Evolutionary conservation across 1,140 invertebrate species (phyloP).

Genomic region (Conus ventricosus): DNA sequence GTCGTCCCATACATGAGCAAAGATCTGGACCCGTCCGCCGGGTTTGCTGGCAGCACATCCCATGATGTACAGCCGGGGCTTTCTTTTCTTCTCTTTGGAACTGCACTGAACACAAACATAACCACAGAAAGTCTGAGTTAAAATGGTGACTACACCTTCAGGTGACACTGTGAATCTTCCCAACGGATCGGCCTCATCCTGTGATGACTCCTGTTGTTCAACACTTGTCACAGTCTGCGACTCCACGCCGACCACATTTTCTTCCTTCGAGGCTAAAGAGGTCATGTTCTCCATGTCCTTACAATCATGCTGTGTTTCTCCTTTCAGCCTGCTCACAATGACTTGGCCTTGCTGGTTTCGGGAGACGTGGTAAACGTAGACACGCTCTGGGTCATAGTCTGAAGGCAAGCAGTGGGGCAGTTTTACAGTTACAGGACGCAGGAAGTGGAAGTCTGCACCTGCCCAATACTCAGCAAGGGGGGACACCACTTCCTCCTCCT

Average conservation of each 20-base stretch:
- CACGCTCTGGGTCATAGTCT: background rate
- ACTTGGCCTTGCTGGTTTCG: background rate
- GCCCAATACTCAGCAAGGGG: constrained; percentile 13
- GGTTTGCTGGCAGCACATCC: background rate
- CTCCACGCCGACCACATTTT: background rate
- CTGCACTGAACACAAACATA: background rate
- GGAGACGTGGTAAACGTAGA: background rate
- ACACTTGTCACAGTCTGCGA: background rate
- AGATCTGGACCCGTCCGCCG: background rate
- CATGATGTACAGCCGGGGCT: no score
- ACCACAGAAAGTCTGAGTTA: background rate
- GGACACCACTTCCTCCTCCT: background rate
- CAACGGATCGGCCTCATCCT: background rate
- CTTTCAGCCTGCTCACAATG: background rate
- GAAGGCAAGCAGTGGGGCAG: background rate
- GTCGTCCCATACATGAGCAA: background rate
- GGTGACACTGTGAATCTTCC: background rate
- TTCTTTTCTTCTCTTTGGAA: background rate
- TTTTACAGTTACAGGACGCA: background rate
- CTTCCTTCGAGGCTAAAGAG: background rate
- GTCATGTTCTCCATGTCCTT: background rate
- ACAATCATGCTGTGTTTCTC: background rate
- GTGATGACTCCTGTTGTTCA: no score
- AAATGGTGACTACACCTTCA: background rate
- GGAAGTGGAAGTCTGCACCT: background rate